Percentiles rank a stretch among this genome's conserved stretches.
Evolutionary conservation across 2,113 vertebrate species (phyloP).

Genomic region (Delphinus delphis): DNA sequence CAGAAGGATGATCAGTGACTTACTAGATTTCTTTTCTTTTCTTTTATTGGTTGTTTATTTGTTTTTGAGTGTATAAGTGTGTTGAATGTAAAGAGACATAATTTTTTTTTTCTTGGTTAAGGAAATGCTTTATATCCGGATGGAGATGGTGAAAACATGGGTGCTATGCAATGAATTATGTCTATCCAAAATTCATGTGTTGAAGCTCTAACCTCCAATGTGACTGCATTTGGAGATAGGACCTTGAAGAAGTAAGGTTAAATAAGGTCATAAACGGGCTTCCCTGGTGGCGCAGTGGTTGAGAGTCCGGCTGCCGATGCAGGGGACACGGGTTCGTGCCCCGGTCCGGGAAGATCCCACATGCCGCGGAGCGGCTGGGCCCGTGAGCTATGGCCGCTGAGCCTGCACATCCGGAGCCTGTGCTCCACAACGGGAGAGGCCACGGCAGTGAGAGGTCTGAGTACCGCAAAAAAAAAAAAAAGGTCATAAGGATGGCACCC

Average conservation of each 20-base stretch:
- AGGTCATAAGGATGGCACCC: background rate
- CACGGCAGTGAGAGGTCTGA: too few species aligned
- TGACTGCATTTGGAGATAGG: background rate
- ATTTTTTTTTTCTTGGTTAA: background rate
- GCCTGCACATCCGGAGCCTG: too few species aligned
- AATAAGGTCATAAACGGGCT: background rate
- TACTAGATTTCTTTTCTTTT: background rate
- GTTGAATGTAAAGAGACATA: background rate
- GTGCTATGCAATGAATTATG: background rate
- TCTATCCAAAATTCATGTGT: background rate
- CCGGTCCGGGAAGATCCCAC: too few species aligned
- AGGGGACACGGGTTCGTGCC: too few species aligned
- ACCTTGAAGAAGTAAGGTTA: background rate
- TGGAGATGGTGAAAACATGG: background rate
- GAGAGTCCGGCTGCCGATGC: too few species aligned
- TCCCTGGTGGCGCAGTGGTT: too few species aligned
- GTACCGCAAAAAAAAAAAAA: too few species aligned
- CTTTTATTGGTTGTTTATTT: background rate
- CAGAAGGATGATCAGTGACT: background rate
- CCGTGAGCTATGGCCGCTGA: too few species aligned
- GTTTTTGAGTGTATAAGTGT: background rate
- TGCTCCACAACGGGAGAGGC: too few species aligned
- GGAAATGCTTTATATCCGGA: background rate
- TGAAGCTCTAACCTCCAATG: background rate
- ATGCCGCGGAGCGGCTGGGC: too few species aligned